Conservation (phyloP, 2,888 invertebrate species). For the Tortricodes alternella region DNA sequence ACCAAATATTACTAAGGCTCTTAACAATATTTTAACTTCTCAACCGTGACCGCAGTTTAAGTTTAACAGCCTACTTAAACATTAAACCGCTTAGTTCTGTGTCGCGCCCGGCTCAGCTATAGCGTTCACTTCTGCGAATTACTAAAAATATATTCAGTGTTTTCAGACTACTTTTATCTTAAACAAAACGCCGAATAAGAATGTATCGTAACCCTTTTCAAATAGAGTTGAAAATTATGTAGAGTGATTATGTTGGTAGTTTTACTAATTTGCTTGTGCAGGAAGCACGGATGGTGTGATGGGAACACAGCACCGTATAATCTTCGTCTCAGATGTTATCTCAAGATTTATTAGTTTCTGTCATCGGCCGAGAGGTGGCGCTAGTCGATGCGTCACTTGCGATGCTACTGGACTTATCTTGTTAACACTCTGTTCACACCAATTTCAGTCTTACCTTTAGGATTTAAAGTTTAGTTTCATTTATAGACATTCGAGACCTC, state of each 20-base stretch:
- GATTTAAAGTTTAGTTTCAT: slow-evolving; percentile 25
- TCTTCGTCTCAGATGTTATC: slow-evolving; percentile 81
- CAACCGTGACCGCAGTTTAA: slow-evolving; percentile 57
- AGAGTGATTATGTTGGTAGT: slow-evolving; percentile 55
- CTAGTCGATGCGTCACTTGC: slow-evolving; percentile 76
- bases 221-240: slow-evolving; percentile 41
- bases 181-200: slow-evolving; percentile 37
- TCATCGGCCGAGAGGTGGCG: slow-evolving; percentile 79
- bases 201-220: slow-evolving; percentile 42
- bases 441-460: slow-evolving; percentile 42
- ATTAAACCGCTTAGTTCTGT: slow-evolving; percentile 58
- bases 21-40: slow-evolving; percentile 39
- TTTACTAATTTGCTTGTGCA: slow-evolving; percentile 79
- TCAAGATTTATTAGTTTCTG: slow-evolving; percentile 79
- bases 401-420: slow-evolving; percentile 64
- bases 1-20: slow-evolving; percentile 13
- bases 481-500: slow-evolving; percentile 38
- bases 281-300: slow-evolving; percentile 80
- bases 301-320: slow-evolving; percentile 77
- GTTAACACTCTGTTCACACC: slow-evolving; percentile 40
- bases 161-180: slow-evolving; percentile 45
- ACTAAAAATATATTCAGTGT: slow-evolving; percentile 74
- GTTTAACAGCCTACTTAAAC: slow-evolving; percentile 56
- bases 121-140: slow-evolving; percentile 67
- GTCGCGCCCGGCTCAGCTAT: slow-evolving; percentile 63